phyloP scores from a whole-genome alignment of 2,797 vertebrate genomes.

The Diplodus sargus region DNA sequence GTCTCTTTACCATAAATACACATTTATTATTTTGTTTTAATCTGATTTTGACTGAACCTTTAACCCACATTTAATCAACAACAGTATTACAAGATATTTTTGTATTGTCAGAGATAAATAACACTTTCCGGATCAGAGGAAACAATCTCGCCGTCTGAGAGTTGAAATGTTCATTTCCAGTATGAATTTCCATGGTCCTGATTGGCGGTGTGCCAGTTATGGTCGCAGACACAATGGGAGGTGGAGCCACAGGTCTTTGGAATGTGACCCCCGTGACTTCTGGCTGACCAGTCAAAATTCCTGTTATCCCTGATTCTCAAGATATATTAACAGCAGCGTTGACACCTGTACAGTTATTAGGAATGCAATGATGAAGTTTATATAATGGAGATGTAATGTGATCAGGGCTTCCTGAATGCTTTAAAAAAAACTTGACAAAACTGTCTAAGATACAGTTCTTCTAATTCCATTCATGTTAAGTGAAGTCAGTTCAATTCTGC shows the following conservation, averaged over 20 bases:
- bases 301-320: constrained; percentile 51
- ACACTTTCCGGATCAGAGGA: constrained; percentile 48
- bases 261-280: constrained; percentile 82
- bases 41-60: background rate
- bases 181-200: constrained; percentile 52
- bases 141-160: constrained; percentile 21
- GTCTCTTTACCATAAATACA: background rate
- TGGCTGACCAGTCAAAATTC: constrained; percentile 68
- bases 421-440: background rate
- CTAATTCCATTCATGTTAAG: background rate
- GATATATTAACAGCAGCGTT: constrained; percentile 19
- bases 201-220: constrained; percentile 63
- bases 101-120: constrained; percentile 24
- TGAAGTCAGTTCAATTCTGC: background rate
- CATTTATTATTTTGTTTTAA: background rate
- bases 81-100: constrained; percentile 5
- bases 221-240: constrained; percentile 84
- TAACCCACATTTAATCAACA: background rate
- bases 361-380: constrained; percentile 21
- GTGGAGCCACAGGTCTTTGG: constrained; percentile 81
- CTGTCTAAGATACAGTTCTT: background rate
- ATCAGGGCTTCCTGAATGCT: background rate
- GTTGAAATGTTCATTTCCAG: constrained; percentile 66
- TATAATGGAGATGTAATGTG: background rate
- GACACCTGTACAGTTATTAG: constrained; percentile 29